Percentiles rank a stretch among this genome's conserved stretches.
These are phyloP conservation scores for Psittacula derbiana DNA, from an alignment of 2,797 vertebrate genomes.

Conservation along the genomic window DNA sequence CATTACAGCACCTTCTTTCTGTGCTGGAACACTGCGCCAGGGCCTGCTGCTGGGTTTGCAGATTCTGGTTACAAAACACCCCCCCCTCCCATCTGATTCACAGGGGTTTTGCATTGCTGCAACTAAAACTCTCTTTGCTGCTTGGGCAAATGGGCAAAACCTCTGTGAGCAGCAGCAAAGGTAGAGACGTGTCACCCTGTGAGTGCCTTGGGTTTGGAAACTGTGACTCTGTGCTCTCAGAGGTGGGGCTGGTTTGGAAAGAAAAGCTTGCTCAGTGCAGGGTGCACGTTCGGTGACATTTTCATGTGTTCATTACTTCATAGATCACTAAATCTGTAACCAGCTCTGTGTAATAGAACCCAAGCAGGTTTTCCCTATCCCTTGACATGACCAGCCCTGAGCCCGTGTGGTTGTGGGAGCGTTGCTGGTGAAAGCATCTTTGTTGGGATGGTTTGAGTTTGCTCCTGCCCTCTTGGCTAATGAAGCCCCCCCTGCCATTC, in stretches of 20 bases:
- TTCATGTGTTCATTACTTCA: not conserved
- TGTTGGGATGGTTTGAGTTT: not conserved
- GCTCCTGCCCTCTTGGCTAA: not conserved
- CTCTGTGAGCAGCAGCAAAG: not conserved
- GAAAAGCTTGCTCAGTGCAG: not conserved
- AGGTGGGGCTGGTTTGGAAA: slow-evolving; percentile 1
- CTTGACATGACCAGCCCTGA: not conserved
- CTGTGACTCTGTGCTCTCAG: slow-evolving; percentile 4
- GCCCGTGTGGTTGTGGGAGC: not conserved
- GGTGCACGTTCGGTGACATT: not conserved
- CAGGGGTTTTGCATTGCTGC: not conserved
- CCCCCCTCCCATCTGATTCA: not conserved
- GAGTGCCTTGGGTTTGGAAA: slow-evolving; percentile 13
- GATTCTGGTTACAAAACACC: not conserved
- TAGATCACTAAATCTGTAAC: not conserved
- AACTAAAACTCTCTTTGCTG: not conserved
- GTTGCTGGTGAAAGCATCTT: not conserved
- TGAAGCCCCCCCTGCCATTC: not conserved
- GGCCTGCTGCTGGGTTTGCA: not conserved
- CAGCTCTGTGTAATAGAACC: not conserved
- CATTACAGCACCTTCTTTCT: not conserved
- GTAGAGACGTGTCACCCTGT: not conserved
- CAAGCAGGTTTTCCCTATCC: not conserved
- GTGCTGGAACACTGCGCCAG: fast-evolving
- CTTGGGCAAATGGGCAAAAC: not conserved